Evolutionary conservation across 2,888 invertebrate genomes (phyloP).

Genomic region (Abscondita cerata): DNA sequence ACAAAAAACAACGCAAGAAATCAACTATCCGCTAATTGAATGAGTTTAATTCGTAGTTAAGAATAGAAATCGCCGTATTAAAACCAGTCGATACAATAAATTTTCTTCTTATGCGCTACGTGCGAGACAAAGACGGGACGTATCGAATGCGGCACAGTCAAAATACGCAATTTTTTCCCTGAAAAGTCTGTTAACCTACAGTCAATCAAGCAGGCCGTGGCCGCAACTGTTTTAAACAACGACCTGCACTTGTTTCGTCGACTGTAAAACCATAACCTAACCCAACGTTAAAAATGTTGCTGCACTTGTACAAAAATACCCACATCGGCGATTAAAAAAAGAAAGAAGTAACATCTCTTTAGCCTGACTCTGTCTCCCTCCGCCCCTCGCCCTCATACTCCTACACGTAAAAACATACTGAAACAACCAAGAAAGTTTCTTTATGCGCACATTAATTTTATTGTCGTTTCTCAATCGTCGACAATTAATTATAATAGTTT

Average conservation of each 20-base stretch:
- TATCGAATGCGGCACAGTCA: too few relatives aligned
- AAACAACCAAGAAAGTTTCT: conserved; percentile 1
- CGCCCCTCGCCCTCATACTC: too few relatives aligned
- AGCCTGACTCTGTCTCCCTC: too few relatives aligned
- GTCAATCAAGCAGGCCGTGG: conserved; percentile 41
- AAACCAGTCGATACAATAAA: conserved; percentile 35
- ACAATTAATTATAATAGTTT: conserved; percentile 5
- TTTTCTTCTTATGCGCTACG: conserved; percentile 14
- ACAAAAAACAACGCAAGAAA: conserved; percentile 37
- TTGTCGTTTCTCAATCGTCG: conserved; percentile 5
- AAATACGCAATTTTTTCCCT: too few relatives aligned
- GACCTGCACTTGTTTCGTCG: conserved; percentile 36
- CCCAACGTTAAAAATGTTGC: conserved; percentile 39
- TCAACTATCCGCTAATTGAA: conserved; percentile 44
- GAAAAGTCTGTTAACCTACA: conserved; percentile 58
- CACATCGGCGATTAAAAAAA: too few relatives aligned
- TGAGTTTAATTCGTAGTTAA: conserved; percentile 41
- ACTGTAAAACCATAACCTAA: conserved; percentile 57
- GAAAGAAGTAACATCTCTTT: too few relatives aligned
- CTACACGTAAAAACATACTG: too few relatives aligned
- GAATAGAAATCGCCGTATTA: conserved; percentile 47
- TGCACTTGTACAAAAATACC: too few relatives aligned
- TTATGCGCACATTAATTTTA: conserved; percentile 3
- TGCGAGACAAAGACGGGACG: conserved; percentile 11
- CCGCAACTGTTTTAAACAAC: conserved; percentile 12